Base-by-base conservation (phyloP, 2,888 invertebrate species). In the Tenthredo distinguenda region DNA sequence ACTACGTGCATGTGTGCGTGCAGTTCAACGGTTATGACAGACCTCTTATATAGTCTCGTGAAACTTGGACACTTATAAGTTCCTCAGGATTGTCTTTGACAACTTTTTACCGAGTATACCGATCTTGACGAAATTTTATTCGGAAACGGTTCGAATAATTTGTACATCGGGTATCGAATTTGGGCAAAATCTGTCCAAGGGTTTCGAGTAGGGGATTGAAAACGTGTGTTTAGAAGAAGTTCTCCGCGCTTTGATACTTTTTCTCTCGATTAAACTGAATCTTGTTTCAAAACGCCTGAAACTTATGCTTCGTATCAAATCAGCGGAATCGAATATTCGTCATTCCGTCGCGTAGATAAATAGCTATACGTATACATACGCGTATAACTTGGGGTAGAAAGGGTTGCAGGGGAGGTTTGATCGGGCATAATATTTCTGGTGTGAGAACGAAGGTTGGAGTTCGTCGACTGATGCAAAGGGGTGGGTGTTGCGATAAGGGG, bases 401-500 rank as follows among this genome's bases (percentile, higher is more conserved):
- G 62, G 26, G 62, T 62, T 62, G 26, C 21, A 15, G 34, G 21
- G 62, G 62, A 37, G 34, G 31, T 68, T 34, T 26, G 15, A 34
- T 68, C 18, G 68, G 34, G 68, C 34, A 68, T 68, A 68, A 68
- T 68, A 68, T 68, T 68, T 68, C 68, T 68, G 62, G 82, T 37
- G 58, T 47, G 84, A 74, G 58, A 84, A 72, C 84, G 84, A 86
- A 84, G 77, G 86, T 87, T 86, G 85, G 58, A 86, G 76, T 74
- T 84, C 86, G 86, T 87, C 71, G 83, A 74, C 86, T 79, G 87
- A 87, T 87, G 86, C 86, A 87, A 86, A 88, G 90, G 88, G 88
- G 89, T 87, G 89, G 90, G 90, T 90, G 91, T 92, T 91, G 90
- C 91, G 92, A 92, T 91, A 92, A 92, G 91, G 92, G 91, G 90